These are phyloP conservation scores for Carposina sasakii DNA, from an alignment of 1,140 invertebrate genomes.

Conservation along the genomic window DNA sequence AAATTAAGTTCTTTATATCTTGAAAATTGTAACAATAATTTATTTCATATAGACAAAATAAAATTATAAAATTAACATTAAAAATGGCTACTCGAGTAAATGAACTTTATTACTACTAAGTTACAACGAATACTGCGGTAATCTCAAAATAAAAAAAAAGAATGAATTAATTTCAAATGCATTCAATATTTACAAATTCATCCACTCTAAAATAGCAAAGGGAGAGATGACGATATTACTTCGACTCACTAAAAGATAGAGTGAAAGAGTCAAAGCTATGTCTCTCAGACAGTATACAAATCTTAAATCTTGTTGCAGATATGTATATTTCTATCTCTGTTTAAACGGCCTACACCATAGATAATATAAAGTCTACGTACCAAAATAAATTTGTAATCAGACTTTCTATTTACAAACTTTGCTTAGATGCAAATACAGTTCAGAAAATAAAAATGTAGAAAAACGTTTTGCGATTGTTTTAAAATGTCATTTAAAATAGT, in stretches of 20 bases:
- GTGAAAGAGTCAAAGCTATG: neutral
- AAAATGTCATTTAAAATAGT: too few relatives aligned
- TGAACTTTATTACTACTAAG: slow-evolving; percentile 1
- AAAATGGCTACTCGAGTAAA: slow-evolving; percentile 44
- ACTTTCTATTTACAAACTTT: too few relatives aligned
- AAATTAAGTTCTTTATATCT: slow-evolving; percentile 65
- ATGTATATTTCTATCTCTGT: too few relatives aligned
- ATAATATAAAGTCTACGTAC: too few relatives aligned
- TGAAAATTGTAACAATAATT: slow-evolving; percentile 62
- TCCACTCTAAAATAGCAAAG: slow-evolving; percentile 5
- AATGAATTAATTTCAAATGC: slow-evolving; percentile 19
- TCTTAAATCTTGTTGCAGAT: too few relatives aligned
- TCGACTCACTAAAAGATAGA: neutral
- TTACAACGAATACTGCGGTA: slow-evolving; percentile 50
- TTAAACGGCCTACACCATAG: too few relatives aligned
- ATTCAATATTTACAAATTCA: slow-evolving; percentile 27
- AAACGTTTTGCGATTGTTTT: too few relatives aligned
- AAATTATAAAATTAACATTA: slow-evolving; percentile 40
- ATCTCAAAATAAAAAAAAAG: slow-evolving; percentile 36
- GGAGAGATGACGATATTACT: neutral
- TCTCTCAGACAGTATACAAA: neutral
- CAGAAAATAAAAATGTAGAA: too few relatives aligned
- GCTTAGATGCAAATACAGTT: too few relatives aligned
- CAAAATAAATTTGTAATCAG: too few relatives aligned
- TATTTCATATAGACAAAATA: slow-evolving; percentile 55